phyloP scores from a whole-genome alignment of 1,140 invertebrate species.

The Copidosoma floridanum region DNA sequence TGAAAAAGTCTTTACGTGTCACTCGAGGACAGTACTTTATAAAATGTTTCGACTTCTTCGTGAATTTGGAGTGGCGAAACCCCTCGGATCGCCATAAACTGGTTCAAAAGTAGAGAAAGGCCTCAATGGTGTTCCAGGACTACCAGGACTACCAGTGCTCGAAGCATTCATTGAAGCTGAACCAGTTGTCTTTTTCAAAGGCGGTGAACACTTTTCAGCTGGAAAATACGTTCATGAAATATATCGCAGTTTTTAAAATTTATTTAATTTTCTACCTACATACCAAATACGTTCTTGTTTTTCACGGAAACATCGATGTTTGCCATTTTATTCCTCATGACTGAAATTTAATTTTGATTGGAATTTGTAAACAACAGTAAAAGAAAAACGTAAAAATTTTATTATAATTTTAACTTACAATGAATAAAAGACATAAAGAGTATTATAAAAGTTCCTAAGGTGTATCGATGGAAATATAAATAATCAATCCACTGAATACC shows the following conservation, averaged over 20 bases:
- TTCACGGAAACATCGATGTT: constrained; percentile 45
- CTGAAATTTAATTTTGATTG: constrained; percentile 22
- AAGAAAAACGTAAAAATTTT: constrained; percentile 34
- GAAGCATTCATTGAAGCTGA: constrained; percentile 35
- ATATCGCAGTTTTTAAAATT: neutral
- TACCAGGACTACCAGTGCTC: constrained; percentile 33
- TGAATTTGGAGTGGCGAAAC: constrained; percentile 45
- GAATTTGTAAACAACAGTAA: constrained; percentile 39
- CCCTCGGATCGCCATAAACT: constrained; percentile 50
- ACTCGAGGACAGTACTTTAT: constrained; percentile 8
- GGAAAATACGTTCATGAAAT: constrained; percentile 20
- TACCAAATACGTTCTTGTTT: constrained; percentile 49
- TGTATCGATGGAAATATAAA: constrained; percentile 47
- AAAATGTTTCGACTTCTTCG: constrained; percentile 41
- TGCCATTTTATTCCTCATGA: constrained; percentile 48
- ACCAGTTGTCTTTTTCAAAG: constrained; percentile 36
- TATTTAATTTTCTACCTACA: constrained; percentile 12
- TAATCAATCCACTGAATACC: constrained; percentile 50
- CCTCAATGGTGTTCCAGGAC: constrained; percentile 36
- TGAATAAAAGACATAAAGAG: constrained; percentile 47
- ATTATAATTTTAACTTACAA: constrained; percentile 34
- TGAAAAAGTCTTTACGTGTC: neutral
- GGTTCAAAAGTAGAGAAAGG: constrained; percentile 50
- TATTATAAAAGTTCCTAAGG: constrained; percentile 42
- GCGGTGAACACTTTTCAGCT: constrained; percentile 51